Percentiles rank a stretch among this genome's conserved stretches.
phyloP scores from a whole-genome alignment of 2,113 vertebrate genomes.

The Vulpes lagopus region DNA sequence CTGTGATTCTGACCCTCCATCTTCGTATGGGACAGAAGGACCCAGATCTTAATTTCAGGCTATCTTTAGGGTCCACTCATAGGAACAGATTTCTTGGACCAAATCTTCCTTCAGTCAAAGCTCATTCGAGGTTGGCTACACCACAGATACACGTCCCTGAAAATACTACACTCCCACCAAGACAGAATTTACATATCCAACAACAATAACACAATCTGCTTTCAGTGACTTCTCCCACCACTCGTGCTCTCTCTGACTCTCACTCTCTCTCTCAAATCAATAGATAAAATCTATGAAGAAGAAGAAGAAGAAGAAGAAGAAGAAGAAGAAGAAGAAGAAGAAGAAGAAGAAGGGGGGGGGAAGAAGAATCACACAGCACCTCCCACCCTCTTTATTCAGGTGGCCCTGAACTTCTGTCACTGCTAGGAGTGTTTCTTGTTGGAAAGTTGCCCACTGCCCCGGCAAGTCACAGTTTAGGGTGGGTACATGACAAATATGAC shows the following conservation, averaged over 20 bases:
- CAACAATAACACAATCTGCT: not conserved
- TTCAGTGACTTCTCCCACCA: not conserved
- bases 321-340: too few relatives aligned
- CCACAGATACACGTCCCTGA: not conserved
- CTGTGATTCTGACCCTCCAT: not conserved
- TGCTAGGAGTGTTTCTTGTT: not conserved
- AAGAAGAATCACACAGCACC: rapidly evolving
- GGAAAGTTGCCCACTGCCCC: too few relatives aligned
- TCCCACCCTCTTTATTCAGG: not conserved
- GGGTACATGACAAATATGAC: too few relatives aligned
- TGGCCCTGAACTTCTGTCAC: not conserved
- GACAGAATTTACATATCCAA: not conserved
- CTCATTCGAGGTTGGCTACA: not conserved
- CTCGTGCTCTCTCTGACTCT: too few relatives aligned
- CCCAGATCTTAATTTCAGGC: not conserved
- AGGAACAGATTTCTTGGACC: not conserved
- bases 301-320: too few relatives aligned
- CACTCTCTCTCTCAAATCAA: too few relatives aligned
- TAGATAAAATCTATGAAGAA: too few relatives aligned
- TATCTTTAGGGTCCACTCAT: not conserved
- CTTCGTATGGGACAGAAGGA: rapidly evolving
- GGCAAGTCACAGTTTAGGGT: not conserved
- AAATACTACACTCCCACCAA: not conserved
- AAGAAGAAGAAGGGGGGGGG: too few relatives aligned
- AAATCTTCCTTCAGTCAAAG: not conserved